Evolutionary conservation across 2,113 vertebrate genomes (phyloP).

Genomic region (Lethenteron reissneri): DNA sequence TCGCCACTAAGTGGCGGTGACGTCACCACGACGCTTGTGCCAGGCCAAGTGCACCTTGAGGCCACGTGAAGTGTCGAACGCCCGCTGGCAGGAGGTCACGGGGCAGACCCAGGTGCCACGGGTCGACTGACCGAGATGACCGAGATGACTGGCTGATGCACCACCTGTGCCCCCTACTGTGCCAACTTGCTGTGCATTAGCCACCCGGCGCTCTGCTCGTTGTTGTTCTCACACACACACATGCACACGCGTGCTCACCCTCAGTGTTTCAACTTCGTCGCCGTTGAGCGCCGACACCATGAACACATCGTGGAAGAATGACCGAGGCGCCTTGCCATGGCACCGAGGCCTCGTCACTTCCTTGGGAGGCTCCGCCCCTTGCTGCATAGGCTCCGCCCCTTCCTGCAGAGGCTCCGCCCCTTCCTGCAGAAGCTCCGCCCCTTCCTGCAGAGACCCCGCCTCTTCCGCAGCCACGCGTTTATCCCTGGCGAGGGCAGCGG

Average conservation of each 20-base stretch:
- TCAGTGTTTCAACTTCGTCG: slow-evolving; percentile 54
- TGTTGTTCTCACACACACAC: neutral
- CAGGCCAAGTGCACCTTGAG: too few species aligned
- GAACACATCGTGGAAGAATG: slow-evolving; percentile 3
- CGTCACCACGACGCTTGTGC: too few species aligned
- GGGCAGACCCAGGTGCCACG: too few species aligned
- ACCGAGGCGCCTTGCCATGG: neutral
- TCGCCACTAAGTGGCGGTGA: too few species aligned
- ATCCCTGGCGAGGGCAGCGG: neutral
- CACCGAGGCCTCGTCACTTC: neutral
- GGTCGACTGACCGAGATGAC: too few species aligned
- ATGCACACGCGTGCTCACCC: slow-evolving; percentile 25
- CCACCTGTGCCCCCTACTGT: too few species aligned
- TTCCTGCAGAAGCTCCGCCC: neutral
- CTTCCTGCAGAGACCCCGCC: neutral
- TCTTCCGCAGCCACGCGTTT: neutral
- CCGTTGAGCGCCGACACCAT: slow-evolving; percentile 39
- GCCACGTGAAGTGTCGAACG: too few species aligned
- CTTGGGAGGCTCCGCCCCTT: neutral
- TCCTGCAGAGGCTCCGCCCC: neutral
- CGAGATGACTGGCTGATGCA: too few species aligned
- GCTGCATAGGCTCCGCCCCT: too few species aligned
- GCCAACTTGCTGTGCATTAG: too few species aligned
- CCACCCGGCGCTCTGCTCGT: too few species aligned
- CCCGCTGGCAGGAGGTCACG: too few species aligned